Evolutionary conservation across 2,113 vertebrate species (phyloP).

Genomic region (Amphiprion percula): DNA sequence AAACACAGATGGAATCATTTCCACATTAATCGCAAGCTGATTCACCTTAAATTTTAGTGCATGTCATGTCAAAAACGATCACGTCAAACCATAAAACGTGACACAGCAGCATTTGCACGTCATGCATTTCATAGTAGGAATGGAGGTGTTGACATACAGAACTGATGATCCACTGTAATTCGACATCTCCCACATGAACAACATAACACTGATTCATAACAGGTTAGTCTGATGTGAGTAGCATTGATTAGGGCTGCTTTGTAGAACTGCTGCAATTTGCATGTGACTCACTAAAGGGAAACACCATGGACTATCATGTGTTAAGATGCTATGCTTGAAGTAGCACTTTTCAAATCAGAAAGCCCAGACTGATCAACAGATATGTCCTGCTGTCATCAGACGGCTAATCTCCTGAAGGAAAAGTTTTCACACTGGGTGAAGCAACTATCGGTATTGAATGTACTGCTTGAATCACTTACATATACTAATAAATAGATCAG

Average conservation of each 20-base stretch:
- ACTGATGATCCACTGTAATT: neutral
- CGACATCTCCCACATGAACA: neutral
- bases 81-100: neutral
- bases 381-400: no score
- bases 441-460: no score
- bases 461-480: no score
- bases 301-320: neutral
- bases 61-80: neutral
- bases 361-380: no score
- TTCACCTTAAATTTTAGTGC: neutral
- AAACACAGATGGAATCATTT: neutral
- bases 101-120: neutral
- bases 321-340: neutral
- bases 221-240: neutral
- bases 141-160: neutral
- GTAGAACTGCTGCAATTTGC: neutral
- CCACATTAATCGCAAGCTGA: neutral
- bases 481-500: no score
- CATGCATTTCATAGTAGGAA: neutral
- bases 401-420: no score
- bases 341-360: no score
- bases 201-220: neutral
- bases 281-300: neutral
- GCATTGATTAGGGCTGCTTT: neutral
- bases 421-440: no score